phyloP scores from a whole-genome alignment of 2,113 vertebrate genomes.

The Coptodon rendalli region DNA sequence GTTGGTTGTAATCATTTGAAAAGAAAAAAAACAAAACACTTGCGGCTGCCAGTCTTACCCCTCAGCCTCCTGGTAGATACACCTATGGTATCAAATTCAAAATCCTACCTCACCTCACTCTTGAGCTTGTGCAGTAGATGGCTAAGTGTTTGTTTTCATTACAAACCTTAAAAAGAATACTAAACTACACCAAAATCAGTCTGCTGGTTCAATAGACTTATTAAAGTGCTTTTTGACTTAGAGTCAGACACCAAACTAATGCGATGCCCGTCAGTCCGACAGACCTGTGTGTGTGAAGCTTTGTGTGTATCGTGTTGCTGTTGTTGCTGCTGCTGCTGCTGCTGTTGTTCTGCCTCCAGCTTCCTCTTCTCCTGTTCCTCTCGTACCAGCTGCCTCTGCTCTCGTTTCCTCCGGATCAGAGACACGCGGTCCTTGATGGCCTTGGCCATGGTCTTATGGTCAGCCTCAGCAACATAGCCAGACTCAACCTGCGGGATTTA shows the following conservation, averaged over 20 bases:
- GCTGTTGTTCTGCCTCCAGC: slow-evolving; percentile 67
- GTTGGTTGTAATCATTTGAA: background rate
- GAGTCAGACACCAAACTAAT: background rate
- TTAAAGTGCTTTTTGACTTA: background rate
- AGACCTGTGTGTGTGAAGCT: slow-evolving; percentile 41
- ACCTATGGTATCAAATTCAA: background rate
- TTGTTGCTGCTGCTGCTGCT: background rate
- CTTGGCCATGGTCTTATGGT: slow-evolving; percentile 99
- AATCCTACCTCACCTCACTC: background rate
- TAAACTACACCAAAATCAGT: background rate
- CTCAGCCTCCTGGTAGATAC: background rate
- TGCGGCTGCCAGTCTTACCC: background rate
- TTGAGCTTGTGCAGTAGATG: background rate
- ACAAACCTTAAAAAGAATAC: background rate
- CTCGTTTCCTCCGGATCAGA: slow-evolving; percentile 90
- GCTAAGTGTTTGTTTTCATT: background rate
- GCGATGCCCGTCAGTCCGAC: background rate
- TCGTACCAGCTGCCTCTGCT: slow-evolving; percentile 89
- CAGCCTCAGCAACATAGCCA: slow-evolving; percentile 95
- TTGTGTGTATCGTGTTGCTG: slow-evolving; percentile 23
- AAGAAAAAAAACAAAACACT: background rate
- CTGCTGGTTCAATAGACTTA: background rate
- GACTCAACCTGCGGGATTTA: slow-evolving; percentile 84
- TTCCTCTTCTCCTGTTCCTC: slow-evolving; percentile 91
- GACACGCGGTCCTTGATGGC: slow-evolving; percentile 98